Base-by-base conservation (phyloP, 2,888 invertebrate genomes). In the Tetanocera ferruginea region DNA sequence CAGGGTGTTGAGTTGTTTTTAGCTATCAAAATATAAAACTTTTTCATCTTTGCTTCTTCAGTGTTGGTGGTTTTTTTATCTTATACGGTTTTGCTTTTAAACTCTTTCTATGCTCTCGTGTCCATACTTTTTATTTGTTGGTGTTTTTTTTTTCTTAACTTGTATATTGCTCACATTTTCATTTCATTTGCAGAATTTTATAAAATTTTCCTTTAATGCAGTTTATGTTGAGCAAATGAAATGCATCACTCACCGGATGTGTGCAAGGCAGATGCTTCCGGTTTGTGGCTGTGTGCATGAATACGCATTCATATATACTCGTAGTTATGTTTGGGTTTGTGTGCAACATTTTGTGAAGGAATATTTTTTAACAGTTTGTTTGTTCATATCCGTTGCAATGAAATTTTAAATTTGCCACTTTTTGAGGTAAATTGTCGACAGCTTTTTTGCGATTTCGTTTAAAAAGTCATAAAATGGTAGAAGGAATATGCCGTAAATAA, bases 241-340 rank as follows among this genome's bases (percentile, higher is more conserved):
- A 49, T 69, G 69, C 69, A 69, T 69, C 69, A 67, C 49, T 69
- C 69, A 49, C 69, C 25, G 69, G 69, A 69, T 28, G 49, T 69
- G 19, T 23, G 43, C 49, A 49, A 43, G 43, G 23, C 69, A 11
- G 64, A 31, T 66, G 34, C 64, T 14, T 31, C 14, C 31, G 11
- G 8, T 34, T 3, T 66, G n/a, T 66, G 8, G 14, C 17, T 31
- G 64, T 66, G n/a, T 66, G 14, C 5, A 14, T 55, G 19, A 19
- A 6, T 19, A 1, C 31, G 62, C 34, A 17, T 34, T 8, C 31
- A 9, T 8, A 34, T 19, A 19, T 28, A 66, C 11, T n/a, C 28
- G 14, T n/a, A n/a, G 5, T n/a, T 9, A 55, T 55, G 55, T 66
- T 11, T n/a, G 3, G 19, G 3, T 28, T 34, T 34, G 19, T 66